phyloP scores from a whole-genome alignment of 2,797 vertebrate species.

The Neosalanx taihuensis region DNA sequence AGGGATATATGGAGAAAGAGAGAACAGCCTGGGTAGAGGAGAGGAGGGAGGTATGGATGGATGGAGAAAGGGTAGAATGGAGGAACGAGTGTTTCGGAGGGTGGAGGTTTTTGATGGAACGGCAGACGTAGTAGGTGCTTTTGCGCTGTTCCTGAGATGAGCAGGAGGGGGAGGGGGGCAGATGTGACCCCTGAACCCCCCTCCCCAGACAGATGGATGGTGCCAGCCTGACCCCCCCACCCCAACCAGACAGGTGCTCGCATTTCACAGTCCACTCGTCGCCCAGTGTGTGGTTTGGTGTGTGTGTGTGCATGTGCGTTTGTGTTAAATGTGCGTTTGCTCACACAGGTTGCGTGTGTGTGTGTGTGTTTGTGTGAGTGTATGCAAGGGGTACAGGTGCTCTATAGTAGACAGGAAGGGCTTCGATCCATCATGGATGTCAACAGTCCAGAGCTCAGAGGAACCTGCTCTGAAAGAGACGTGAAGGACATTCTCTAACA shows the following conservation, averaged over 20 bases:
- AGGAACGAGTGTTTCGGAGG: not conserved
- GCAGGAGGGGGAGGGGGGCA: not conserved
- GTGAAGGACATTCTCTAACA: constrained; percentile 30
- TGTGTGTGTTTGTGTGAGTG: constrained; percentile 15
- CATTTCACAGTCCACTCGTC: not conserved
- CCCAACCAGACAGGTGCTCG: not conserved
- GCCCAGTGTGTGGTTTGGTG: not conserved
- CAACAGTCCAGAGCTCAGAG: constrained; percentile 15
- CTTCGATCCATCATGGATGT: constrained; percentile 36
- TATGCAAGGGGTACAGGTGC: constrained; percentile 22
- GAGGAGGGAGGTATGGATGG: not conserved
- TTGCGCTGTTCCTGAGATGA: not conserved
- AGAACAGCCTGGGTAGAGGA: not conserved
- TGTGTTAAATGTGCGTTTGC: constrained; percentile 2
- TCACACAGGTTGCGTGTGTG: not conserved
- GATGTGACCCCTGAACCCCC: constrained; percentile 2
- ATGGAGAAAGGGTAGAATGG: not conserved
- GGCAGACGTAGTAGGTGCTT: not conserved
- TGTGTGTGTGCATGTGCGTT: not conserved
- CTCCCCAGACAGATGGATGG: constrained; percentile 18
- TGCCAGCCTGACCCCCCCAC: not conserved
- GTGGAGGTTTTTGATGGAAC: not conserved
- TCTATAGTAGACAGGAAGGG: constrained; percentile 32
- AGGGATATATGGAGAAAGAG: not conserved
- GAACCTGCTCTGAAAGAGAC: constrained; percentile 27